Evolutionary conservation across 2,113 vertebrate species (phyloP).

Genomic region (Tachysurus vachellii): DNA sequence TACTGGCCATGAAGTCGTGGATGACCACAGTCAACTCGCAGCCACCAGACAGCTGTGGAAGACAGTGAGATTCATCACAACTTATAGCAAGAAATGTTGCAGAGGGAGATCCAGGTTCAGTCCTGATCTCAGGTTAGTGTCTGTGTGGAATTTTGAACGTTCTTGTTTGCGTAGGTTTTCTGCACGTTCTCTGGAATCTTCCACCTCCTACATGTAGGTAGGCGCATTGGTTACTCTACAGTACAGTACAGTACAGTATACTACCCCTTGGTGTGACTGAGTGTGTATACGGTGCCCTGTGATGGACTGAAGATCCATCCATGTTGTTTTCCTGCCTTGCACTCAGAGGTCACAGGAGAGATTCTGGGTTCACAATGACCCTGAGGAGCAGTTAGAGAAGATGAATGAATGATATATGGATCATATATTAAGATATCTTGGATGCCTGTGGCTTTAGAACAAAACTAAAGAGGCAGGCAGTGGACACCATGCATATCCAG

Average conservation of each 20-base stretch:
- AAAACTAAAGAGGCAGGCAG: neutral
- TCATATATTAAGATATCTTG: neutral
- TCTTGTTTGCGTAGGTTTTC: neutral
- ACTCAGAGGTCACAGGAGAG: neutral
- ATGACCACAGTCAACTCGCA: constrained; percentile 97
- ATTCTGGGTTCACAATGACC: neutral
- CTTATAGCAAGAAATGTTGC: neutral
- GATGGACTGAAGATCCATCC: neutral
- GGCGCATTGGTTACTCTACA: neutral
- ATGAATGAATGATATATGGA: neutral
- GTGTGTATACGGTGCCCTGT: neutral
- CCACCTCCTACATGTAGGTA: neutral
- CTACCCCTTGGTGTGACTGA: neutral
- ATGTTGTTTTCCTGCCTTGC: neutral
- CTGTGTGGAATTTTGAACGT: neutral
- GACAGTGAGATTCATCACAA: neutral
- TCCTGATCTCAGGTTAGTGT: neutral
- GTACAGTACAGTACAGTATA: too few relatives aligned
- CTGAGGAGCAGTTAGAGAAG: neutral
- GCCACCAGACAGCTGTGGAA: constrained; percentile 87
- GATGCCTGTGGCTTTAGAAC: neutral
- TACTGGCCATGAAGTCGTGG: constrained; percentile 94
- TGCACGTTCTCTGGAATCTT: neutral
- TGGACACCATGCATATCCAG: neutral
- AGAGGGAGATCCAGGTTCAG: neutral